These are phyloP conservation scores for Mus pahari DNA, from an alignment of 2,113 vertebrate species.

Conservation along the genomic window DNA sequence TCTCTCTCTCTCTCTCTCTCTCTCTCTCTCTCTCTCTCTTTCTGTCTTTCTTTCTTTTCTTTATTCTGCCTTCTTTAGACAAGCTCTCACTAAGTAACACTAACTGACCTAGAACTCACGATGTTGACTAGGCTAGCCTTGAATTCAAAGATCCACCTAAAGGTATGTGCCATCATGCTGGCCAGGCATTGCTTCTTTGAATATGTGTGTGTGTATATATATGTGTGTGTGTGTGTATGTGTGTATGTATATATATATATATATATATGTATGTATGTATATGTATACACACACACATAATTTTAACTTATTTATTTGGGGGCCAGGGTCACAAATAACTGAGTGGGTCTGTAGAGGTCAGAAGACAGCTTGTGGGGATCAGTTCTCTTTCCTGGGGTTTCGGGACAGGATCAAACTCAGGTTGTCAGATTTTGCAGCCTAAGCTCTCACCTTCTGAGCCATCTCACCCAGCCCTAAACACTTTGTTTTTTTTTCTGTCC, in stretches of 20 bases:
- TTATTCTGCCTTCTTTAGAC: neutral
- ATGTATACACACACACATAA: neutral
- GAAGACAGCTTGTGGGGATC: neutral
- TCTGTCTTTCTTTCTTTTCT: neutral
- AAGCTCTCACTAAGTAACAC: neutral
- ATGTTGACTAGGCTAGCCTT: neutral
- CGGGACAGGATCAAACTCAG: neutral
- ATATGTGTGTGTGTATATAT: too few relatives aligned
- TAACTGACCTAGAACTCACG: neutral
- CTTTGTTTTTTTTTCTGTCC: neutral
- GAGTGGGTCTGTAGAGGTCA: neutral
- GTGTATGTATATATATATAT: too few relatives aligned
- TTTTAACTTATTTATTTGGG: neutral
- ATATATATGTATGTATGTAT: too few relatives aligned
- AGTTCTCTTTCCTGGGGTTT: neutral
- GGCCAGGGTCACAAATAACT: neutral
- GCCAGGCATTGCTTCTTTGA: neutral
- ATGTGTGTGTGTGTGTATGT: too few relatives aligned
- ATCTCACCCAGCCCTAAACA: neutral
- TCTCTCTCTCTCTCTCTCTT: too few relatives aligned
- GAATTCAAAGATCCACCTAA: neutral
- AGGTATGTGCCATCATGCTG: neutral
- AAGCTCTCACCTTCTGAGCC: neutral
- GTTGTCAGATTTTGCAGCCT: neutral
- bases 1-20: too few relatives aligned